A percentile compares a stretch with the other conserved stretches of the same genome.
phyloP scores from a whole-genome alignment of 1,140 invertebrate species.

The Aphaenogaster rudis region DNA sequence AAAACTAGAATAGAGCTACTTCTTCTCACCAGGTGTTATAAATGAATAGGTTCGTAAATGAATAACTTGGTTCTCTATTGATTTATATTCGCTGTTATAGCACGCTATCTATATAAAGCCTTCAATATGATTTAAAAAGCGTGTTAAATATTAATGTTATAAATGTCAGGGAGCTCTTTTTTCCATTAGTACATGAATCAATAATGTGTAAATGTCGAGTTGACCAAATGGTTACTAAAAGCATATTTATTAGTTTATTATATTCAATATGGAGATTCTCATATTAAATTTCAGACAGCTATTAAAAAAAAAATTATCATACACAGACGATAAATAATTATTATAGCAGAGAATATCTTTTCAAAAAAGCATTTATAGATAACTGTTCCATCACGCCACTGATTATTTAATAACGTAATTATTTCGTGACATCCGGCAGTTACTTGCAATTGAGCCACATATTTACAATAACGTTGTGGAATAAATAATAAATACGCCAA shows the following conservation, averaged over 20 bases:
- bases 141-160: slow-evolving; percentile 44
- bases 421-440: slow-evolving; percentile 15
- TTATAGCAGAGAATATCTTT: slow-evolving; percentile 7
- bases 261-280: slow-evolving; percentile 19
- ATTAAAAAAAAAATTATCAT: slow-evolving; percentile 25
- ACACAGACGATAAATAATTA: slow-evolving; percentile 18
- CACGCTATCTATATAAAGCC: background rate
- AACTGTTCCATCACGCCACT: background rate
- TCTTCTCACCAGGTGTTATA: slow-evolving; percentile 27
- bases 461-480: slow-evolving; percentile 52
- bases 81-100: slow-evolving; percentile 26
- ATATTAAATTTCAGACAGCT: slow-evolving; percentile 20
- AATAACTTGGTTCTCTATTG: slow-evolving; percentile 28
- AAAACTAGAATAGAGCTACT: slow-evolving; percentile 38
- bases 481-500: slow-evolving; percentile 42
- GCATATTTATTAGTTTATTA: slow-evolving; percentile 42
- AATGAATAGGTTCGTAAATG: slow-evolving; percentile 48
- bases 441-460: slow-evolving; percentile 32
- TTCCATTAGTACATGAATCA: slow-evolving; percentile 47
- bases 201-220: slow-evolving; percentile 33
- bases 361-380: background rate
- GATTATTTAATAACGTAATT: slow-evolving; percentile 33
- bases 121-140: slow-evolving; percentile 25
- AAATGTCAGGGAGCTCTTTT: slow-evolving; percentile 42
- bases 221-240: slow-evolving; percentile 50